phyloP scores from a whole-genome alignment of 1,140 invertebrate species.

The Pogonus chalceus region DNA sequence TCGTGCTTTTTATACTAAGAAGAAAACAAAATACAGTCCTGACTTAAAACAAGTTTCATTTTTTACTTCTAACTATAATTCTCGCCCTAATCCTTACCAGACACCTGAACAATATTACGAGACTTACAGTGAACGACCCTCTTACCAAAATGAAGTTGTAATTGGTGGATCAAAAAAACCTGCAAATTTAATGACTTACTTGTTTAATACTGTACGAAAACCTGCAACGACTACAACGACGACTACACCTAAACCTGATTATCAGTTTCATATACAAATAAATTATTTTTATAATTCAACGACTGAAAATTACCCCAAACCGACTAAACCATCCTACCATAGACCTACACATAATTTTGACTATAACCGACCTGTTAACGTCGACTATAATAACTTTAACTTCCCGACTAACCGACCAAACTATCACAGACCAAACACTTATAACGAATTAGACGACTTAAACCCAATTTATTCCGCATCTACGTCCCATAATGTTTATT shows the following conservation, averaged over 20 bases:
- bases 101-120: too few species aligned
- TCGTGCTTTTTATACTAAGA: too few species aligned
- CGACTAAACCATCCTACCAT: background rate
- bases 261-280: background rate
- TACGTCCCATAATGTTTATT: background rate
- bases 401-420: background rate
- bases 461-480: background rate
- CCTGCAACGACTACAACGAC: background rate
- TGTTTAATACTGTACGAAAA: background rate
- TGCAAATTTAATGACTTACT: background rate
- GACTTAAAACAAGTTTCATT: too few species aligned
- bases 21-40: too few species aligned
- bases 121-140: background rate
- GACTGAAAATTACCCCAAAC: background rate
- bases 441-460: background rate
- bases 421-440: background rate
- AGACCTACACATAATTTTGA: background rate
- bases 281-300: constrained; percentile 1
- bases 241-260: background rate
- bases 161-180: background rate
- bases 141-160: background rate
- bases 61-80: too few species aligned
- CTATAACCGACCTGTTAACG: background rate
- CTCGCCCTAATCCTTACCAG: too few species aligned
- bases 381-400: background rate